Evolutionary conservation across 2,797 vertebrate genomes (phyloP).

Genomic region (Gephyroberyx darwinii): DNA sequence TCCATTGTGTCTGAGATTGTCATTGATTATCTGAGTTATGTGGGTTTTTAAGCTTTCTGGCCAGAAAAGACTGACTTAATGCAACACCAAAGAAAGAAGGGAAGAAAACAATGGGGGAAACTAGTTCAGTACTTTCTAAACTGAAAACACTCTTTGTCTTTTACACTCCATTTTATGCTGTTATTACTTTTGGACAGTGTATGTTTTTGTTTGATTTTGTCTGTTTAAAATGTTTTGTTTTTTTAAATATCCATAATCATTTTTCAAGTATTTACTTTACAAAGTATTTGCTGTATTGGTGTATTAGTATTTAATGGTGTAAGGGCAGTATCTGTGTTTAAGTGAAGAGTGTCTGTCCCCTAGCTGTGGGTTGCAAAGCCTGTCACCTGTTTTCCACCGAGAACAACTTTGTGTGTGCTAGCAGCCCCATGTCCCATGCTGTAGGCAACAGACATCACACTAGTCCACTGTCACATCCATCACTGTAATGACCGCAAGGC

Average conservation of each 20-base stretch:
- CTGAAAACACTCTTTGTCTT: too few relatives aligned
- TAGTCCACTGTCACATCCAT: slow-evolving; percentile 35
- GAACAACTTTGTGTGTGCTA: slow-evolving; percentile 34
- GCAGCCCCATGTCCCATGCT: slow-evolving; percentile 34
- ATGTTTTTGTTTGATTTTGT: slow-evolving; percentile 3
- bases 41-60: slow-evolving; percentile 32
- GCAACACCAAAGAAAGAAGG: slow-evolving; percentile 40
- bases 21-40: slow-evolving; percentile 62
- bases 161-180: slow-evolving; percentile 4
- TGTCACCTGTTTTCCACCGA: slow-evolving; percentile 37
- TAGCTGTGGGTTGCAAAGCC: slow-evolving; percentile 36
- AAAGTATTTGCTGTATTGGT: not conserved
- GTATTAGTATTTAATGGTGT: slow-evolving; percentile 19
- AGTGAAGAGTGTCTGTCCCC: slow-evolving; percentile 32
- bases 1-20: slow-evolving; percentile 51
- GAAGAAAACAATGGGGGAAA: not conserved
- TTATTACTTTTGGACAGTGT: slow-evolving; percentile 36
- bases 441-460: slow-evolving; percentile 6
- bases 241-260: slow-evolving; percentile 11
- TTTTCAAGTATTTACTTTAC: slow-evolving; percentile 32
- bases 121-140: not conserved
- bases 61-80: slow-evolving; percentile 57
- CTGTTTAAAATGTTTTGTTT: not conserved
- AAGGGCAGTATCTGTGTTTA: slow-evolving; percentile 15
- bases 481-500: slow-evolving; percentile 25